These are phyloP conservation scores for Miniopterus natalensis DNA, from an alignment of 2,113 vertebrate species.

Conservation along the genomic window DNA sequence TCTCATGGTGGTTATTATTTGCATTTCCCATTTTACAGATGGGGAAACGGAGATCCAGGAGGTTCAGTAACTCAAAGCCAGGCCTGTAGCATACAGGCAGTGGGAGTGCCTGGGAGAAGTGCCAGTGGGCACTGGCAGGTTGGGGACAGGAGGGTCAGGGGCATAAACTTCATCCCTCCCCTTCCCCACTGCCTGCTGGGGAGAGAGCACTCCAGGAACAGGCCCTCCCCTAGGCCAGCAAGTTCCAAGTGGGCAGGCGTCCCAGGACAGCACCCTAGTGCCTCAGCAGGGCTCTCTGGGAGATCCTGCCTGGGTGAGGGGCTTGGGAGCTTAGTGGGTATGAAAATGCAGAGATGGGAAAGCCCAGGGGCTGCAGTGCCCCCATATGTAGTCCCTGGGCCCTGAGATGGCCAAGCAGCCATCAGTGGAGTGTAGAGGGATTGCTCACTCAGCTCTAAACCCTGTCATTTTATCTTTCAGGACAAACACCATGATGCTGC, in stretches of 20 bases:
- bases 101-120: not conserved
- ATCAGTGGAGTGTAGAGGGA: not conserved
- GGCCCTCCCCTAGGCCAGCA: not conserved
- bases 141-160: not conserved
- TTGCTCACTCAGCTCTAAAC: not conserved
- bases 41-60: not conserved
- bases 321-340: not conserved
- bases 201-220: not conserved
- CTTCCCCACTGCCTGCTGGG: not conserved
- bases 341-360: not conserved
- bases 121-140: not conserved
- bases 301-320: not conserved
- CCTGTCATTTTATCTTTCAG: conserved; percentile 84
- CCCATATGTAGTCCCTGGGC: not conserved
- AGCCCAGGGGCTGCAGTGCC: not conserved
- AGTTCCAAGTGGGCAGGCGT: not conserved
- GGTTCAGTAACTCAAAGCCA: not conserved
- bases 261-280: not conserved
- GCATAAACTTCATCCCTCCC: not conserved
- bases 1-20: not conserved
- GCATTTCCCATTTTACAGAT: not conserved
- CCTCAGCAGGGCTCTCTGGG: not conserved
- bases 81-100: not conserved
- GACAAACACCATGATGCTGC: conserved; percentile 99
- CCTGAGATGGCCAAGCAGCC: not conserved